These are phyloP conservation scores for Podarcis cretensis DNA, from an alignment of 2,113 vertebrate species.

Conservation along the genomic window DNA sequence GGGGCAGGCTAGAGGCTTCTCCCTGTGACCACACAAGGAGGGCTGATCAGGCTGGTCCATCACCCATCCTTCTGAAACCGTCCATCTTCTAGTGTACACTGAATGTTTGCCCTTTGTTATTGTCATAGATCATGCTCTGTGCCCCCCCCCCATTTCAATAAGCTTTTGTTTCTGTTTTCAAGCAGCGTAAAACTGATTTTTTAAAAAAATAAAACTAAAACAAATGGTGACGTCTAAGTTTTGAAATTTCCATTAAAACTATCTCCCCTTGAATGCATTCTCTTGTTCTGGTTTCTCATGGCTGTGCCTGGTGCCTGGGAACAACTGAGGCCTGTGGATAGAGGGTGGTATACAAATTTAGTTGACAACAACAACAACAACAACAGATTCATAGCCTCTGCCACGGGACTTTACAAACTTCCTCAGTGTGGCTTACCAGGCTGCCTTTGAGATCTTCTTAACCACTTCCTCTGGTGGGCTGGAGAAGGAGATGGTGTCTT, in stretches of 20 bases:
- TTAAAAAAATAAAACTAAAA: not conserved
- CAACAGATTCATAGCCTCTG: too few species aligned
- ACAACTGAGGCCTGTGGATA: not conserved
- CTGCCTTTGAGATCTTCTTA: not conserved
- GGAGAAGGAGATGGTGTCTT: not conserved
- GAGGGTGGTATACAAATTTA: too few species aligned
- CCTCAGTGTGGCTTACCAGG: not conserved
- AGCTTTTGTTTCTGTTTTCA: slow-evolving; percentile 54
- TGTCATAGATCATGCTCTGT: not conserved
- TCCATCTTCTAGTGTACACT: accelerated
- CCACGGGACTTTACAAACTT: too few species aligned
- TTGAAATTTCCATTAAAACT: not conserved
- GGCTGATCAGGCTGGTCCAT: not conserved
- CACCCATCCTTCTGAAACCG: not conserved
- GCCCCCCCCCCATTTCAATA: not conserved
- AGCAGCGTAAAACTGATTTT: not conserved
- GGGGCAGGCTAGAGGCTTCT: too few species aligned
- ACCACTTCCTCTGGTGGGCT: too few species aligned
- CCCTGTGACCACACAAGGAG: not conserved
- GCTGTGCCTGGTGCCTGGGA: not conserved
- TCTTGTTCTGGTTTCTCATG: not conserved
- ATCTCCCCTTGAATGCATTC: too few species aligned
- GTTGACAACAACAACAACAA: too few species aligned
- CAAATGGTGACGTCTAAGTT: not conserved
- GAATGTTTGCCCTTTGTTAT: not conserved